Evolutionary conservation across 2,113 vertebrate genomes (phyloP), one percentile per base, ranked within the genome.

Genomic region (Cettia cetti): DNA sequence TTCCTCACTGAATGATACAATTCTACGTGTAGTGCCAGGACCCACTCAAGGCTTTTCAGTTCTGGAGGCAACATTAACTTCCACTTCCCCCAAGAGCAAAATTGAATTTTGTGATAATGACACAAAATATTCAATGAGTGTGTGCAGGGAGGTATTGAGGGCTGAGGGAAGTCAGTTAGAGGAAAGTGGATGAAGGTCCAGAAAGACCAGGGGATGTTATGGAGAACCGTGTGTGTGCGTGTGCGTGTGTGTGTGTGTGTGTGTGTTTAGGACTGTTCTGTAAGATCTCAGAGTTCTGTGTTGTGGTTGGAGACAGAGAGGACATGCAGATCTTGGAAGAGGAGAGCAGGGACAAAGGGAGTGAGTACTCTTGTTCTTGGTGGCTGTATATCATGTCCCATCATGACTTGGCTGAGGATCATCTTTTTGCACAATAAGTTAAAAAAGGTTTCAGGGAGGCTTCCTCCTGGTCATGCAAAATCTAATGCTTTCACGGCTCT

Each of bases 1-100:
- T 96, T 96, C 82, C 86, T 92, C 64, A 57, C 64, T 68, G 82
- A 93, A 86, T 86, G 65, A 86, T 86, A 83, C 90, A 96, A 94
- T 88, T 93, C 84, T 64, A 84, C 28, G 13, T 44, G 7, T 74
- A 94, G 47, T 45, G 60, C 82, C 90, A 90, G 82, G 64, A 90
- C 54, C 71, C 72, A 90, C 94, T 97, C 71, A 86, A 93, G 84
- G 64, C 44, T 93, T 93, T 94, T 92, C 72, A 50, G 27, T 86
- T 90, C 52, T 63, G 86, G 76, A 95, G 40, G 26, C 44, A 86
- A 30, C 50, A 93, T 81, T 83, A 68, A 54, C 33, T 95, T 97
- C 56, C 52, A 86, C 52, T 93, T 79, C 18, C 44, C 35, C 54
- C 27, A 56, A 30, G 9, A 85, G 28, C 37, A 90, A 91, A 94